phyloP scores from a whole-genome alignment of 2,888 invertebrate species.

The Ennomos quercinarius region DNA sequence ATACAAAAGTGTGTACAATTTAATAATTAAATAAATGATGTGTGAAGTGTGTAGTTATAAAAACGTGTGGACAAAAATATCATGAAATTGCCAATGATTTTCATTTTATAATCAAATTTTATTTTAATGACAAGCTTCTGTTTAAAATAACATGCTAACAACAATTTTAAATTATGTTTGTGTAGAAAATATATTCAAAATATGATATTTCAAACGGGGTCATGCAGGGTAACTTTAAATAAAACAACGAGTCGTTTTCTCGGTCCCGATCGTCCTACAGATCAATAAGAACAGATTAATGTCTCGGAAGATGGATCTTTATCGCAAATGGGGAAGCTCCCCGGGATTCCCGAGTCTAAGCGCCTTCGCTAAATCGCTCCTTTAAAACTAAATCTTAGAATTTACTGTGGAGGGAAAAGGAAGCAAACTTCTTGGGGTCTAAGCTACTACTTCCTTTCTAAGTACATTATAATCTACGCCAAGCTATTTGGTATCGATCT shows the following conservation, averaged over 20 bases:
- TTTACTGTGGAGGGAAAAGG: conserved; percentile 57
- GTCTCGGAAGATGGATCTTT: conserved; percentile 47
- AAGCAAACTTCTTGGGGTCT: conserved; percentile 66
- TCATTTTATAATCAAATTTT: conserved; percentile 19
- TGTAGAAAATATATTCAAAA: conserved; percentile 49
- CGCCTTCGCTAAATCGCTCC: conserved; percentile 62
- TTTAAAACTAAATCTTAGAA: conserved; percentile 67
- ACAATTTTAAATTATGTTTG: conserved; percentile 19
- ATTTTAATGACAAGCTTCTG: conserved; percentile 30
- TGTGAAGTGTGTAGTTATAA: conserved; percentile 48
- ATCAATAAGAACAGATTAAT: conserved; percentile 39
- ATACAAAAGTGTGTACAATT: conserved; percentile 61
- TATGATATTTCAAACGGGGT: conserved; percentile 52
- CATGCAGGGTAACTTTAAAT: conserved; percentile 48
- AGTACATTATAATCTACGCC: conserved; percentile 70
- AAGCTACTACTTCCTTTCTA: conserved; percentile 65
- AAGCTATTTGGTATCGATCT: conserved; percentile 67
- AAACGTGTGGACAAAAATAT: conserved; percentile 57
- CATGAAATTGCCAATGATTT: conserved; percentile 61
- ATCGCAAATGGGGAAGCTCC: conserved; percentile 70
- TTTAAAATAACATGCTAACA: conserved; percentile 37
- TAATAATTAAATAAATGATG: conserved; percentile 47
- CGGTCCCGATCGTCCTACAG: conserved; percentile 28
- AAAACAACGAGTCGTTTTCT: conserved; percentile 31
- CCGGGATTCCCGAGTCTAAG: conserved; percentile 62